Conservation (phyloP, 2,113 vertebrate species). For the Entomyzon cyanotis region DNA sequence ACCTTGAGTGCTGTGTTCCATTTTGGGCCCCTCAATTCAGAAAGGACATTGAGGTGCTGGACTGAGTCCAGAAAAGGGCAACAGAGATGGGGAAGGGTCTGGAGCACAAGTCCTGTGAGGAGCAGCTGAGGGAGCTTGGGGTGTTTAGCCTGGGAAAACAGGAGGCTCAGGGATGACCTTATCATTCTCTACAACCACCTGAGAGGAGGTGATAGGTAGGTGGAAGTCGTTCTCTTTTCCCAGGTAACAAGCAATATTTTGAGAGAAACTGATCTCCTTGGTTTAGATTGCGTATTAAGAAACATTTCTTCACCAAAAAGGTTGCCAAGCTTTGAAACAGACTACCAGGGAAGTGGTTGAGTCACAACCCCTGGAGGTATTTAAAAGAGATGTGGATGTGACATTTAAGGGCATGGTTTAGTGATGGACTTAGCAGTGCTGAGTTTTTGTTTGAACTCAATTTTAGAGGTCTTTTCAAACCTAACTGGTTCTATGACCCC, state of each 20-base stretch:
- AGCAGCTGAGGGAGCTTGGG: neutral
- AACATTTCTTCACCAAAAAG: neutral
- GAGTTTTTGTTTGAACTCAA: neutral
- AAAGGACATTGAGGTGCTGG: neutral
- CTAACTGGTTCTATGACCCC: neutral
- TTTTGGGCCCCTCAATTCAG: neutral
- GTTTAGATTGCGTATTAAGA: neutral
- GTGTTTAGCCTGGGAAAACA: neutral
- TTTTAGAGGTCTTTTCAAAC: neutral
- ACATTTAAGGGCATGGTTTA: neutral
- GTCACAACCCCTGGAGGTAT: too few species aligned
- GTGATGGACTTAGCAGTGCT: neutral
- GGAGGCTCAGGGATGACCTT: neutral
- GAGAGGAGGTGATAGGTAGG: neutral
- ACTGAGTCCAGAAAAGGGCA: neutral
- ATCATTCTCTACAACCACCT: neutral
- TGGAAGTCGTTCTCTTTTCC: neutral
- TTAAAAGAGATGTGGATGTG: neutral
- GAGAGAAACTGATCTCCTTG: neutral
- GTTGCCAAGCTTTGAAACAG: neutral
- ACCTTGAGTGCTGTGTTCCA: fast-evolving
- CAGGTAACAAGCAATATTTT: neutral
- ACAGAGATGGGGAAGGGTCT: fast-evolving
- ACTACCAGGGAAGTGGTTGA: neutral
- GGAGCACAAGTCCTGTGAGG: neutral